Conservation (phyloP, 2,888 invertebrate species). For the Netelia fuscicornis region DNA sequence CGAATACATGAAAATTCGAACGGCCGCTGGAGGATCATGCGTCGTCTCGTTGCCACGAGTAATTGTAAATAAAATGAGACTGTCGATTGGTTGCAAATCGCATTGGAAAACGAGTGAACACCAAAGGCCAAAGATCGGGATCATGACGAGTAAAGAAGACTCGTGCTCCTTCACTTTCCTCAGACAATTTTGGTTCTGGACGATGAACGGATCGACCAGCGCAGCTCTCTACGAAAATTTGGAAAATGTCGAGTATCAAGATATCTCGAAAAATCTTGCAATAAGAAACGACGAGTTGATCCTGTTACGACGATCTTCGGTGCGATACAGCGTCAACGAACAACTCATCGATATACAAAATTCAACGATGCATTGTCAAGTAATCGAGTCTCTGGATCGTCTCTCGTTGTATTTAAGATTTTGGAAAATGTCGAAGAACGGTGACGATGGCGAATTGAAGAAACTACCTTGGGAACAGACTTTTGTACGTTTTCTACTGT, state of each 20-base stretch:
- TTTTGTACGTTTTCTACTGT: conserved; percentile 87
- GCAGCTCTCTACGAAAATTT: conserved; percentile 61
- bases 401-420: conserved; percentile 86
- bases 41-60: conserved; percentile 85
- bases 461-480: conserved; percentile 88
- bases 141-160: conserved; percentile 74
- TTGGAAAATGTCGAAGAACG: conserved; percentile 81
- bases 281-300: conserved; percentile 85
- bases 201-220: conserved; percentile 73
- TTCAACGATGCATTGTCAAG: conserved; percentile 87
- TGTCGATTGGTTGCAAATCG: conserved; percentile 85
- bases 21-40: conserved; percentile 72
- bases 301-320: conserved; percentile 86
- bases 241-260: conserved; percentile 68
- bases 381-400: conserved; percentile 86
- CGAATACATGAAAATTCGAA: conserved; percentile 81
- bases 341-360: conserved; percentile 88
- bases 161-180: conserved; percentile 74
- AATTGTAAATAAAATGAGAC: conserved; percentile 82
- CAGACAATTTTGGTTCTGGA: conserved; percentile 81
- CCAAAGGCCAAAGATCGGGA: conserved; percentile 77
- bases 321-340: conserved; percentile 86
- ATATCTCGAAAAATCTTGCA: conserved; percentile 74
- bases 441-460: conserved; percentile 25
- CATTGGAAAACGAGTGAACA: conserved; percentile 85